phyloP scores from a whole-genome alignment of 2,888 invertebrate genomes.

The Bombylius discolor region DNA sequence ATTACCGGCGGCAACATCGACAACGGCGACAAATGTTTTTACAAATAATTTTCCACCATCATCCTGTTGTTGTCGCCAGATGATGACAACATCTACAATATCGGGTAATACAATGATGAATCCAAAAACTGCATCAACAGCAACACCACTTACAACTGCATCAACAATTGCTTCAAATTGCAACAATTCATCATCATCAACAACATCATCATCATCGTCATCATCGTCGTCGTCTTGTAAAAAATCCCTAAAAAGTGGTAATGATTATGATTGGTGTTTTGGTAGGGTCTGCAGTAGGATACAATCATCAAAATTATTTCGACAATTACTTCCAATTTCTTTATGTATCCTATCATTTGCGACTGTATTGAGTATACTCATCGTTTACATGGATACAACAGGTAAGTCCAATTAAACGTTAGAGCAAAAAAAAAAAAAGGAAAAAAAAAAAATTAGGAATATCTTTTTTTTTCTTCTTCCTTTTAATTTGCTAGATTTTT shows the following conservation, averaged over 20 bases:
- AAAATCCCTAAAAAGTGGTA: neutral
- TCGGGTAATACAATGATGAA: too few relatives aligned
- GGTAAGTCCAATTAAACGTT: constrained; percentile 38
- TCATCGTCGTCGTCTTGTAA: neutral
- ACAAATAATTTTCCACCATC: neutral
- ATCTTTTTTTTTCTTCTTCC: too few relatives aligned
- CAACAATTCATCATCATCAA: too few relatives aligned
- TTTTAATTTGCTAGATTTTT: too few relatives aligned
- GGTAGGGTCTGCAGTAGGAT: constrained; percentile 4
- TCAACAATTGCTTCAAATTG: neutral
- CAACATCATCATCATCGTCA: too few relatives aligned
- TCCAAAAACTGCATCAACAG: neutral
- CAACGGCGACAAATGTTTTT: neutral
- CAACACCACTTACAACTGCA: neutral
- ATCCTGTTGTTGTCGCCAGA: neutral
- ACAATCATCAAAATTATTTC: constrained; percentile 31
- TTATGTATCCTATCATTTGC: constrained; percentile 67
- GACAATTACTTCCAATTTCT: constrained; percentile 50
- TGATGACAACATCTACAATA: neutral
- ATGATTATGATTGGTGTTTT: neutral
- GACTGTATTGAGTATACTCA: constrained; percentile 57
- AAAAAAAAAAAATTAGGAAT: too few relatives aligned
- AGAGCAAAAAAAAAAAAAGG: neutral
- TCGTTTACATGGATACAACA: constrained; percentile 69
- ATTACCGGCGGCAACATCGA: neutral